Evolutionary conservation across 2,888 invertebrate species (phyloP).

Genomic region (Syrista parreyssii): DNA sequence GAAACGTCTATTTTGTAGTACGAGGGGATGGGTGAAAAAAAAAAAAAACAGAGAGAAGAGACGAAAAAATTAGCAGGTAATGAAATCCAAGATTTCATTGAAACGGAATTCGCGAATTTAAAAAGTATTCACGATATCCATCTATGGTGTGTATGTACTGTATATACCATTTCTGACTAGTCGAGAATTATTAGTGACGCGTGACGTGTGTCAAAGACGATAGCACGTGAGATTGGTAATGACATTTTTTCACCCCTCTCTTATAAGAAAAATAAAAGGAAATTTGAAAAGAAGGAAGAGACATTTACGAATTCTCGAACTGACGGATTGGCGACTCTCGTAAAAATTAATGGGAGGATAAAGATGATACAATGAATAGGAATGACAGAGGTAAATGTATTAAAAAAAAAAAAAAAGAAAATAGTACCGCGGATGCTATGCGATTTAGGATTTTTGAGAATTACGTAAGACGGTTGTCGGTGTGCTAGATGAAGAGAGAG

Average conservation of each 20-base stretch:
- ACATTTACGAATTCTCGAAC: background rate
- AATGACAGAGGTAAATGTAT: background rate
- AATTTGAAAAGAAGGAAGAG: background rate
- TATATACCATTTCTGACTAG: background rate
- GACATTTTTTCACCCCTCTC: background rate
- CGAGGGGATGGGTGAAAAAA: background rate
- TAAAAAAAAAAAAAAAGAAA: background rate
- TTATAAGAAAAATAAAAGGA: background rate
- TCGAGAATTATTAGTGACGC: background rate
- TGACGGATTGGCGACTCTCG: background rate
- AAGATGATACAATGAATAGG: background rate
- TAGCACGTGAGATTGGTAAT: background rate
- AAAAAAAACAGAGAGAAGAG: background rate
- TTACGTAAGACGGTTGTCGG: background rate
- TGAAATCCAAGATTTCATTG: background rate
- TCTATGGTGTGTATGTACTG: background rate
- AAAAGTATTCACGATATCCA: background rate
- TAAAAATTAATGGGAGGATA: background rate
- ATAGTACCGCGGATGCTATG: background rate
- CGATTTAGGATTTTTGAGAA: background rate
- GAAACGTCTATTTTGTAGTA: background rate
- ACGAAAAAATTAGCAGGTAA: background rate
- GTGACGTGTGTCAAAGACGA: background rate
- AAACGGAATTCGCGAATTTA: background rate
- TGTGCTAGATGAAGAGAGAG: background rate